These are phyloP conservation scores for Uropetala carovei DNA, from an alignment of 2,888 invertebrate species.

Conservation along the genomic window DNA sequence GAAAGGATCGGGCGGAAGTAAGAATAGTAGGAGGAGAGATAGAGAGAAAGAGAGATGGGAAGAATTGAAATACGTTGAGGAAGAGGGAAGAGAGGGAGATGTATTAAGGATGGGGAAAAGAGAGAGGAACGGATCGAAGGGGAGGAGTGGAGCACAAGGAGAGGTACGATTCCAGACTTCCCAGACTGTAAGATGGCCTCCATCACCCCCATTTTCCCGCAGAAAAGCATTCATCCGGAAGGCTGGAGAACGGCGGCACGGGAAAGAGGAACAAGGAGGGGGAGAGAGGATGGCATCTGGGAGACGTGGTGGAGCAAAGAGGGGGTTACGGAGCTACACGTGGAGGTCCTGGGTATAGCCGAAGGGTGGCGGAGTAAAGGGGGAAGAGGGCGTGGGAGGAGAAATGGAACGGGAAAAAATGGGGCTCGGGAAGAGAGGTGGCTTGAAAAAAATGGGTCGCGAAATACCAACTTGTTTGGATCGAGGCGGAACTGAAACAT, in stretches of 20 bases:
- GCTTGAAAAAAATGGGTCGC: slow-evolving; percentile 17
- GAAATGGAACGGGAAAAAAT: neutral
- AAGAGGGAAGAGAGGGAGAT: neutral
- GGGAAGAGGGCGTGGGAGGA: neutral
- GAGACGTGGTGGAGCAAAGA: neutral
- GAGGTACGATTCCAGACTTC: neutral
- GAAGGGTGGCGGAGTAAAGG: neutral
- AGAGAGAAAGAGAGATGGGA: neutral
- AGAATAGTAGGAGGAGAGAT: neutral
- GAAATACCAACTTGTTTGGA: slow-evolving; percentile 14
- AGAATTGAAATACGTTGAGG: neutral
- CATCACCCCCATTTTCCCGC: neutral
- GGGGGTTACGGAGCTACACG: neutral
- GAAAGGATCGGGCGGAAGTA: neutral
- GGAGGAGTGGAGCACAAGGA: neutral
- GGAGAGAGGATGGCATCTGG: neutral
- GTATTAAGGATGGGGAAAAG: neutral
- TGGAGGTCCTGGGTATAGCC: neutral
- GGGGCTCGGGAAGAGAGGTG: slow-evolving; percentile 12
- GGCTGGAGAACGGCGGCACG: neutral
- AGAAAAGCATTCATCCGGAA: slow-evolving; percentile 34
- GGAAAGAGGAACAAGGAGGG: neutral
- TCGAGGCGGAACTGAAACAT: neutral
- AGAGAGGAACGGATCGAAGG: neutral
- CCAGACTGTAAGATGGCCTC: neutral